Evolutionary conservation across 2,113 vertebrate genomes (phyloP).

Genomic region (Amblyopsis rosae): DNA sequence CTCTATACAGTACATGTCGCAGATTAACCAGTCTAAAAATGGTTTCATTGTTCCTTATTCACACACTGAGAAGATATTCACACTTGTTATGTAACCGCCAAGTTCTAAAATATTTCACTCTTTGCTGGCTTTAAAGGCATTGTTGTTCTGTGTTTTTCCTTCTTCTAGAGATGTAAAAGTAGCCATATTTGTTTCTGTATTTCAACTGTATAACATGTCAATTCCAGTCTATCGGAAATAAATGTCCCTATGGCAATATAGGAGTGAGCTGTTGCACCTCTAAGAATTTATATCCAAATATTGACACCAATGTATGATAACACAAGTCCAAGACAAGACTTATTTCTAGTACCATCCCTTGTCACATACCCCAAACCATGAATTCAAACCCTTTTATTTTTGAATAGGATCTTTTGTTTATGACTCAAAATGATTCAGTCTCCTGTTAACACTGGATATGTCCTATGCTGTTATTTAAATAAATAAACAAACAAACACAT

Average conservation of each 20-base stretch:
- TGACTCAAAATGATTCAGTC: background rate
- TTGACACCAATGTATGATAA: too few species aligned
- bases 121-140: slow-evolving; percentile 26
- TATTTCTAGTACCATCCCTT: too few species aligned
- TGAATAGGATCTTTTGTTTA: too few species aligned
- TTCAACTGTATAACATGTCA: background rate
- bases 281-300: too few species aligned
- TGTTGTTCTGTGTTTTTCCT: slow-evolving; percentile 14
- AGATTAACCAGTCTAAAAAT: slow-evolving; percentile 52
- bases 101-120: slow-evolving; percentile 21
- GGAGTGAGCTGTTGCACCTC: too few species aligned
- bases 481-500: background rate
- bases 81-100: slow-evolving; percentile 51
- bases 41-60: slow-evolving; percentile 53
- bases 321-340: too few species aligned
- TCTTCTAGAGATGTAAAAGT: slow-evolving; percentile 3
- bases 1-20: slow-evolving; percentile 1
- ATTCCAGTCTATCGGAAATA: too few species aligned
- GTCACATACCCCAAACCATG: too few species aligned
- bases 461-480: background rate
- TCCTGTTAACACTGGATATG: background rate
- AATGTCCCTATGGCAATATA: too few species aligned
- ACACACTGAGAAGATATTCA: slow-evolving; percentile 45
- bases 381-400: too few species aligned
- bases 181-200: background rate